A percentile compares a stretch with the other conserved stretches of the same genome.
phyloP scores from a whole-genome alignment of 1,140 invertebrate species.

The Drepana arcuata region DNA sequence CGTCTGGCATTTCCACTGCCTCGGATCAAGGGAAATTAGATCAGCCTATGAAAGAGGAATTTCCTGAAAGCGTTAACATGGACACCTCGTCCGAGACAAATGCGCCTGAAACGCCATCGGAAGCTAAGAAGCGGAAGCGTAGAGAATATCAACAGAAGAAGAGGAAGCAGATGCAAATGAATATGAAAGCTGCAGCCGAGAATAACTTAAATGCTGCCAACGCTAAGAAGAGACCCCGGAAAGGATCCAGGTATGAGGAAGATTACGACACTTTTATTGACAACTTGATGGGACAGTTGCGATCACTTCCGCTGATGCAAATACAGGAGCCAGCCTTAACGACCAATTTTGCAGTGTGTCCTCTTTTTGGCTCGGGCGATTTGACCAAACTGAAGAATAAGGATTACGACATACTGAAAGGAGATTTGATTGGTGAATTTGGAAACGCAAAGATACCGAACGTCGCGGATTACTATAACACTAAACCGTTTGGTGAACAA shows the following conservation, averaged over 20 bases:
- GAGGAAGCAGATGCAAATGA: constrained; percentile 76
- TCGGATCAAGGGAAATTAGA: constrained; percentile 74
- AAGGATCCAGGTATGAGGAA: constrained; percentile 89
- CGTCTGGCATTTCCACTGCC: constrained; percentile 68
- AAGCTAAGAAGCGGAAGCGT: constrained; percentile 85
- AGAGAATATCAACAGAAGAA: constrained; percentile 90
- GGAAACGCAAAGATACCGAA: constrained; percentile 81
- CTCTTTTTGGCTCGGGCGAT: constrained; percentile 86
- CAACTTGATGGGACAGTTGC: constrained; percentile 86
- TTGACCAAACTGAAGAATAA: constrained; percentile 80
- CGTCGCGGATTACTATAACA: constrained; percentile 85
- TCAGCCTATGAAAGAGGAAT: constrained; percentile 73
- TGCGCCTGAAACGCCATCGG: constrained; percentile 74
- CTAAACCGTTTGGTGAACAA: constrained; percentile 85
- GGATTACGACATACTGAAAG: constrained; percentile 79
- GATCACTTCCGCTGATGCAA: constrained; percentile 86
- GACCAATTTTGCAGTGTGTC: constrained; percentile 85
- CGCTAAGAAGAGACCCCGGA: constrained; percentile 85
- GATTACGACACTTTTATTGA: constrained; percentile 94
- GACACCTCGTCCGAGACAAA: constrained; percentile 50
- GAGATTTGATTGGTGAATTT: constrained; percentile 84
- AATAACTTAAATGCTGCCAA: constrained; percentile 76
- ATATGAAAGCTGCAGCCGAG: constrained; percentile 67
- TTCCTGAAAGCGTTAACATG: constrained; percentile 56
- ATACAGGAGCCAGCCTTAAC: constrained; percentile 91